Evolutionary conservation across 2,113 vertebrate species (phyloP).

Genomic region (Miniopterus natalensis): DNA sequence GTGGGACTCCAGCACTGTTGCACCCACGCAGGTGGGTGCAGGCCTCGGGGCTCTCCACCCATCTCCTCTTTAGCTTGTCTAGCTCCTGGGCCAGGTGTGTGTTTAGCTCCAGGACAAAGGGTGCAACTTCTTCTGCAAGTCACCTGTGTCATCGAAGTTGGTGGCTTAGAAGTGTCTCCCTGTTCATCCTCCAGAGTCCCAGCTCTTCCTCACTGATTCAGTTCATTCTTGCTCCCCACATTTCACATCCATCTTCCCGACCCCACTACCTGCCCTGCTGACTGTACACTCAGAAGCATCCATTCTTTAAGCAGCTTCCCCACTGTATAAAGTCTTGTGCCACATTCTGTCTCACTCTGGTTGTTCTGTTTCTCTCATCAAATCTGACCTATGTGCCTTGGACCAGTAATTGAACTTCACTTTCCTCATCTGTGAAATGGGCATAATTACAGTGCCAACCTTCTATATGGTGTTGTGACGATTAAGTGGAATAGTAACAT

Average conservation of each 20-base stretch:
- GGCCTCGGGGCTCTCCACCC: background rate
- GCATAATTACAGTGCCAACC: background rate
- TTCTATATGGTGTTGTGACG: background rate
- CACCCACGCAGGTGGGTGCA: rapidly evolving
- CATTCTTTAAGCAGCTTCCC: background rate
- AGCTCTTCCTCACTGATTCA: background rate
- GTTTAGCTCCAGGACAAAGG: background rate
- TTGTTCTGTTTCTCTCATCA: background rate
- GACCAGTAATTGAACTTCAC: background rate
- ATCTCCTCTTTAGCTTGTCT: background rate
- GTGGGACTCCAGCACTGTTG: background rate
- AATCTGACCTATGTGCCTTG: background rate
- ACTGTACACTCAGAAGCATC: background rate
- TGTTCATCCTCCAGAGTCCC: background rate
- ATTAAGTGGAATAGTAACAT: background rate
- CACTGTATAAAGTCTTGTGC: background rate
- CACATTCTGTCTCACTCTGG: background rate
- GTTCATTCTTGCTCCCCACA: background rate
- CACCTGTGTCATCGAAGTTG: background rate
- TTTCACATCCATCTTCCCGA: background rate
- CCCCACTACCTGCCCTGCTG: background rate
- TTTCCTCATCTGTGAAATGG: background rate
- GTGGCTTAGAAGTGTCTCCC: background rate
- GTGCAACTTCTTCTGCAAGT: background rate
- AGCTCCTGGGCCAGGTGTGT: background rate